Evolutionary conservation across 2,888 invertebrate genomes (phyloP).

Genomic region (Elysia crispata): DNA sequence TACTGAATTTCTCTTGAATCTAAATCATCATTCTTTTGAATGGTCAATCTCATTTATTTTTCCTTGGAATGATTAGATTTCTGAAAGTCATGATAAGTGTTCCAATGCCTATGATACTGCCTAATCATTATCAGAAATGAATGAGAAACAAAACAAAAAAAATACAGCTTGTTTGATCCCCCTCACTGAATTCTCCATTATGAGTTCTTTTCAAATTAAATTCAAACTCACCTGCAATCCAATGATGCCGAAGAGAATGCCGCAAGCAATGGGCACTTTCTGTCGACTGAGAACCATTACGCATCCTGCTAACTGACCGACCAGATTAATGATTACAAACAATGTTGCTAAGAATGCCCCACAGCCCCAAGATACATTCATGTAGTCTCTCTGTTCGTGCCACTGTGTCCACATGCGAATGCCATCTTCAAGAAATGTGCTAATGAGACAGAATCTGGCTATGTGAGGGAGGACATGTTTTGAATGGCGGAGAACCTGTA

Average conservation of each 20-base stretch:
- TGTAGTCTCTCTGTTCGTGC: slow-evolving; percentile 97
- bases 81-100: too few relatives aligned
- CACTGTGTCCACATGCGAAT: slow-evolving; percentile 99
- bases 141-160: too few relatives aligned
- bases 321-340: slow-evolving; percentile 95
- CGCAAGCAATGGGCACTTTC: slow-evolving; percentile 86
- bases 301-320: slow-evolving; percentile 97
- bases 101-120: too few relatives aligned
- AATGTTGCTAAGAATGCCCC: slow-evolving; percentile 94
- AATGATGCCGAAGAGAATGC: slow-evolving; percentile 95
- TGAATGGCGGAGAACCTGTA: slow-evolving; percentile 92
- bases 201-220: too few relatives aligned
- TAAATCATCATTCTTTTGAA: too few relatives aligned
- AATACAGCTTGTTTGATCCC: too few relatives aligned
- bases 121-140: too few relatives aligned
- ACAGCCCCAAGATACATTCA: slow-evolving; percentile 98
- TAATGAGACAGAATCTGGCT: slow-evolving; percentile 96
- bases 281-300: slow-evolving; percentile 95
- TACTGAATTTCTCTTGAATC: too few relatives aligned
- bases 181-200: too few relatives aligned
- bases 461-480: slow-evolving; percentile 94
- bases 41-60: too few relatives aligned
- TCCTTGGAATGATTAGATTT: too few relatives aligned
- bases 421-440: slow-evolving; percentile 99
- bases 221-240: slow-evolving; percentile 88